phyloP scores from a whole-genome alignment of 2,113 vertebrate genomes.

The Garra rufa region DNA sequence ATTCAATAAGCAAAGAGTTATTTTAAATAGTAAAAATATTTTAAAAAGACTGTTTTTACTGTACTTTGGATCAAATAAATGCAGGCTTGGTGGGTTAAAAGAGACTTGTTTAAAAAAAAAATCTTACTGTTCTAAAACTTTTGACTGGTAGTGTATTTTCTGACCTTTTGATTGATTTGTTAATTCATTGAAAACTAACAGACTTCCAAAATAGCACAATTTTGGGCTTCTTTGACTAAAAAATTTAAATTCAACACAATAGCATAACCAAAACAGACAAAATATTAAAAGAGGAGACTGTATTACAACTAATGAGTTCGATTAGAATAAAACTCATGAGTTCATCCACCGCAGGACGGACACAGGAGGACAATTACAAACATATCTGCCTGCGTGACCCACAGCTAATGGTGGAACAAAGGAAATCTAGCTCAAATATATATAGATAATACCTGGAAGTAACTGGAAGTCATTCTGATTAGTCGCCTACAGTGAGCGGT shows the following conservation, averaged over 20 bases:
- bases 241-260: not conserved
- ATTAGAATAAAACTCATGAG: not conserved
- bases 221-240: not conserved
- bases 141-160: no score
- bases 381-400: conserved; percentile 33
- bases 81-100: no score
- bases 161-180: conserved; percentile 1
- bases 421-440: conserved; percentile 35
- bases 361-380: conserved; percentile 43
- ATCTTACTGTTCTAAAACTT: no score
- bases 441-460: conserved; percentile 40
- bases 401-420: conserved; percentile 54
- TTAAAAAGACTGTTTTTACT: no score
- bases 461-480: not conserved
- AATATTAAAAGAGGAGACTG: not conserved
- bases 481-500: not conserved
- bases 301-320: not conserved
- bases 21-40: no score
- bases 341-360: conserved; percentile 67
- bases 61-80: no score
- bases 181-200: not conserved
- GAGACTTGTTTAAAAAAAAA: no score
- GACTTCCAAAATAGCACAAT: not conserved
- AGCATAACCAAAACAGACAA: not conserved
- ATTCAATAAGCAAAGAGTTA: no score